Evolutionary conservation across 1,140 invertebrate species (phyloP), one percentile per base, ranked within the genome.

Genomic region (Agrilus planipennis): DNA sequence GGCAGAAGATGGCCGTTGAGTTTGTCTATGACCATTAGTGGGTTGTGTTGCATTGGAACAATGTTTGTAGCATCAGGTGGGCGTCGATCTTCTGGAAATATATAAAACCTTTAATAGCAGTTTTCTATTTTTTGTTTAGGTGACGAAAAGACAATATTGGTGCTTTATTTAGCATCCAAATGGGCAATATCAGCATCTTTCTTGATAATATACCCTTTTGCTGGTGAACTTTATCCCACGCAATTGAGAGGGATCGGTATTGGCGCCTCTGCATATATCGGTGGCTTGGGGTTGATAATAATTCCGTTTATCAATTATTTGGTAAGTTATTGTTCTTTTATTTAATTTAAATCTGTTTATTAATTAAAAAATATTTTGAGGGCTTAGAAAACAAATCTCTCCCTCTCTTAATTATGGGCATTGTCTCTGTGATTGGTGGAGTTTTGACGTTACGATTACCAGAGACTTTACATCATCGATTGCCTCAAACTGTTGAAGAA

Each of bases 291-390:
- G 17, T 67, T 90, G 10, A 86, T 90, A 44, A 80, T 91, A 25
- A 89, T 93, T 52, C 84, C 87, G 9, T 89, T 93, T 62, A 82
- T 93, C 29, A 89, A 84, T 29, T 89, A 89, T 64, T 66, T 89
- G 67, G 84, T 87, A 72, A 70, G 68, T 52, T 17, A 31, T 9
- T 31, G 10, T 6, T 31, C 15, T 31, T 15, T 15, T 31, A 31
- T 31, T 31, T 31, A 9, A 7, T 15, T 31, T 31, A 11, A 11
- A 10, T 31, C 15, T 11, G 9, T 9, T 31, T 31, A 11, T 31
- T 7, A 31, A 6, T 31, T 7, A 7, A 15, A 11, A 7, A 31
- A 15, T 7, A 31, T 46, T 53, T 47, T 11, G 47, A 88, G 84
- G 86, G 86, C 3, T 79, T 76, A 46, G 84, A 85, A 52, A 84